A percentile compares a stretch with the other conserved stretches of the same genome.
Conservation (phyloP, 2,113 vertebrate genomes). For the Caranx ignobilis region DNA sequence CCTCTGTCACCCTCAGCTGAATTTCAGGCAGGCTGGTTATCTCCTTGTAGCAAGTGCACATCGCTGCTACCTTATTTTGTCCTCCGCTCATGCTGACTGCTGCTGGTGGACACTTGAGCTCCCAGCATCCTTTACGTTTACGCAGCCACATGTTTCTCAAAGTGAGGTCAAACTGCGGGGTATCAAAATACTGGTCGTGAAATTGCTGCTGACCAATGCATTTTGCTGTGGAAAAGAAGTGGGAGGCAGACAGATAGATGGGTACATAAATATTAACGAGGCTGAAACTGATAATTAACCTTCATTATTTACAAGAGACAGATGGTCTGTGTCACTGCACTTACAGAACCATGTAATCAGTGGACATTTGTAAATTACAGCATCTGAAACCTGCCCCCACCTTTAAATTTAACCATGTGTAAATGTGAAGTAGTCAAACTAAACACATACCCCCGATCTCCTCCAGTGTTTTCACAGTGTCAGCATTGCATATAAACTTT, state of each 20-base stretch:
- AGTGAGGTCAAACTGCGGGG: conserved; percentile 77
- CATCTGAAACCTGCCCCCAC: conserved; percentile 11
- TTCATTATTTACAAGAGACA: conserved; percentile 44
- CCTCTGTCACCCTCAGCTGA: conserved; percentile 70
- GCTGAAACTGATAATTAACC: conserved; percentile 34
- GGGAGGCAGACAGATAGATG: neutral
- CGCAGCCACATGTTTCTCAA: conserved; percentile 83
- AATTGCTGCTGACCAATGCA: conserved; percentile 76
- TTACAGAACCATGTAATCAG: conserved; percentile 28
- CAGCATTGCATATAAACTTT: conserved; percentile 81
- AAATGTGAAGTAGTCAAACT: conserved; percentile 11
- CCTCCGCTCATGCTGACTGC: neutral
- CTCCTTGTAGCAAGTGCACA: conserved; percentile 84
- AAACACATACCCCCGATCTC: conserved; percentile 78
- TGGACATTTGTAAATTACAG: conserved; percentile 37
- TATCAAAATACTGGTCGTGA: conserved; percentile 84
- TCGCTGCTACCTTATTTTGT: conserved; percentile 25
- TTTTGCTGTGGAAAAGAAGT: conserved; percentile 52
- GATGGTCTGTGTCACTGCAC: conserved; percentile 27
- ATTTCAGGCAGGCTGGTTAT: conserved; percentile 80
- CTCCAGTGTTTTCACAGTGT: conserved; percentile 75
- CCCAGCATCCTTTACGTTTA: conserved; percentile 81
- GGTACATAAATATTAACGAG: conserved; percentile 1
- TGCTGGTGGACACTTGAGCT: conserved; percentile 81
- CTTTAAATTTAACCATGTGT: conserved; percentile 16